phyloP scores from a whole-genome alignment of 1,140 invertebrate species.

The Luehdorfia chinensis region DNA sequence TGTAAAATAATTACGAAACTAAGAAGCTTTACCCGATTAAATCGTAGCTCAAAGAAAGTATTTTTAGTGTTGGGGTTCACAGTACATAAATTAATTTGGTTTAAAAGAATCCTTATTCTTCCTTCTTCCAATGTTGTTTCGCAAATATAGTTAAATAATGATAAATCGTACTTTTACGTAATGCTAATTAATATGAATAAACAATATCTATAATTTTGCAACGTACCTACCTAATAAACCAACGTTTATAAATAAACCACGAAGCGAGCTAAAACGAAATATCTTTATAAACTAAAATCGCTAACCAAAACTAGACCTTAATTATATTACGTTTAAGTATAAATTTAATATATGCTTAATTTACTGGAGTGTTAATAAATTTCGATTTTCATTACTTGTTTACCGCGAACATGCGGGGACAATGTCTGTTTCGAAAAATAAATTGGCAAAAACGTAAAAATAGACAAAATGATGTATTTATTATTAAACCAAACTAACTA shows the following conservation, averaged over 20 bases:
- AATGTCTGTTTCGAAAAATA: slow-evolving; percentile 4
- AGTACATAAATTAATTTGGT: too few relatives aligned
- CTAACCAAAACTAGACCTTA: neutral
- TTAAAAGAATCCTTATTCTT: too few relatives aligned
- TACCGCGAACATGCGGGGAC: slow-evolving; percentile 7
- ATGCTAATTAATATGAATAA: too few relatives aligned
- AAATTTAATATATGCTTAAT: neutral
- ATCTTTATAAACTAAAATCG: slow-evolving; percentile 1
- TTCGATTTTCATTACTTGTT: slow-evolving; percentile 17
- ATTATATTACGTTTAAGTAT: neutral
- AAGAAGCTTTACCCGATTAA: neutral
- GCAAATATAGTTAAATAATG: too few relatives aligned
- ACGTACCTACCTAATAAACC: slow-evolving; percentile 12
- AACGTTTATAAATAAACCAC: slow-evolving; percentile 18
- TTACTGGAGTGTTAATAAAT: slow-evolving; percentile 13
- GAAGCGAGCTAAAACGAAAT: slow-evolving; percentile 8
- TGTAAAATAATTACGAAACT: too few relatives aligned
- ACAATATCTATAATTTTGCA: slow-evolving; percentile 3
- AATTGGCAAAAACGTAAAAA: slow-evolving; percentile 4
- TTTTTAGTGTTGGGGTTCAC: too few relatives aligned
- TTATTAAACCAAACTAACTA: too few relatives aligned
- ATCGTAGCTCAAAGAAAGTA: neutral
- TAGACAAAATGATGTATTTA: neutral
- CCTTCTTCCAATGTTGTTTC: too few relatives aligned
- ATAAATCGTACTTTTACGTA: too few relatives aligned